A percentile compares a stretch with the other conserved stretches of the same genome.
These are phyloP conservation scores for Cenopis cana DNA, from an alignment of 2,888 invertebrate genomes.

Conservation along the genomic window DNA sequence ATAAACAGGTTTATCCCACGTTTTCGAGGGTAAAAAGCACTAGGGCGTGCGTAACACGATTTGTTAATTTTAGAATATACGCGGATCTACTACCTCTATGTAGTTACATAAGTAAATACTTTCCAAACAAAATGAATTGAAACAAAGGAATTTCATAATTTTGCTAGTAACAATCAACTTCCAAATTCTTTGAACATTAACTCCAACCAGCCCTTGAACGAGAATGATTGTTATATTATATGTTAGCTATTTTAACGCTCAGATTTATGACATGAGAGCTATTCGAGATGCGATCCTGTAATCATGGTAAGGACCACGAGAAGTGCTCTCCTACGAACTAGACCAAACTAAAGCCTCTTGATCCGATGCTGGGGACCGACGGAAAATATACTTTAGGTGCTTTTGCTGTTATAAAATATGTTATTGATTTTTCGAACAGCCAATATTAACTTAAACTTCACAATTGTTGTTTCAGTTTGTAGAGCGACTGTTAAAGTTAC, in stretches of 20 bases:
- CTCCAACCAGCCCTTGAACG: neutral
- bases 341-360: slow-evolving; percentile 53
- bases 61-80: neutral
- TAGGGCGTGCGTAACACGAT: neutral
- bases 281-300: slow-evolving; percentile 42
- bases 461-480: slow-evolving; percentile 6
- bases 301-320: slow-evolving; percentile 49
- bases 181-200: neutral
- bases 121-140: neutral
- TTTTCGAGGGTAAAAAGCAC: neutral
- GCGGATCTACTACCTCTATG: neutral
- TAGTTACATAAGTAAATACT: neutral
- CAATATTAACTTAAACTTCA: neutral
- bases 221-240: neutral
- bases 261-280: slow-evolving; percentile 16
- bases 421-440: slow-evolving; percentile 36
- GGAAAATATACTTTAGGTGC: slow-evolving; percentile 39
- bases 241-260: neutral
- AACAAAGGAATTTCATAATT: neutral
- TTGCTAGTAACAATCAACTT: neutral
- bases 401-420: slow-evolving; percentile 37
- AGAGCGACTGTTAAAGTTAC: neutral
- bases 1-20: slow-evolving; percentile 3
- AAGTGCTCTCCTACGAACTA: slow-evolving; percentile 50
- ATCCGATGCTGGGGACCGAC: slow-evolving; percentile 50